Evolutionary conservation across 2,113 vertebrate species (phyloP).

Genomic region (Heptranchias perlo): DNA sequence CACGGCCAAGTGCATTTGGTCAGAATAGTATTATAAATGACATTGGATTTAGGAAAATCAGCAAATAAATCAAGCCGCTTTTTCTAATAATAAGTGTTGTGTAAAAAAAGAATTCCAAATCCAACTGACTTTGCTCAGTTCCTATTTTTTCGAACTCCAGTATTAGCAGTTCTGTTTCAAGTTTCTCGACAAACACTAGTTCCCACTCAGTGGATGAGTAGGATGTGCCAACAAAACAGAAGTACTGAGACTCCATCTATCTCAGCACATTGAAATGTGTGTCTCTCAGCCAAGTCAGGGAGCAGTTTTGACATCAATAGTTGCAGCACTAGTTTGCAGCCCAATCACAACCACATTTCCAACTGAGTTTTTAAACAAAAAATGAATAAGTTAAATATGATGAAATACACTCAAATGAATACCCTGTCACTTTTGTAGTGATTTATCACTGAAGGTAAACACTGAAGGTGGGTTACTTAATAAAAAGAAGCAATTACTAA

Average conservation of each 20-base stretch:
- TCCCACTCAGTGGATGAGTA: not conserved
- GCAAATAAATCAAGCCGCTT: not conserved
- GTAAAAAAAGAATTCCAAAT: not conserved
- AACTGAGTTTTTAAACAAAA: not conserved
- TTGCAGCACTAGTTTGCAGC: not conserved
- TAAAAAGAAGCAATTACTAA: not conserved
- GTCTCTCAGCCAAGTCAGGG: not conserved
- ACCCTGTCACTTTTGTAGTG: not conserved
- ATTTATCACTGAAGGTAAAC: not conserved
- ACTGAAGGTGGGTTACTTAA: not conserved
- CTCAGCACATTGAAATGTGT: not conserved
- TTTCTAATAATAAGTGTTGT: not conserved
- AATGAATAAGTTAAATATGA: not conserved
- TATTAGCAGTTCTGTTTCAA: not conserved
- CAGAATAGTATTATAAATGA: not conserved
- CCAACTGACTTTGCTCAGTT: not conserved
- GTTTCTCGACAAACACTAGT: not conserved
- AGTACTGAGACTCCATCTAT: constrained; percentile 2
- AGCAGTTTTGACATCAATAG: not conserved
- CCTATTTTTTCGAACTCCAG: not conserved
- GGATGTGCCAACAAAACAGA: not conserved
- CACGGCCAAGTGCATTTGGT: not conserved
- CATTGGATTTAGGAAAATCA: not conserved
- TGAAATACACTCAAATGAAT: not conserved
- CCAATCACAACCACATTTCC: not conserved